These are phyloP conservation scores for Enteromius mattozi DNA, from an alignment of 2,797 vertebrate genomes.

Conservation along the genomic window DNA sequence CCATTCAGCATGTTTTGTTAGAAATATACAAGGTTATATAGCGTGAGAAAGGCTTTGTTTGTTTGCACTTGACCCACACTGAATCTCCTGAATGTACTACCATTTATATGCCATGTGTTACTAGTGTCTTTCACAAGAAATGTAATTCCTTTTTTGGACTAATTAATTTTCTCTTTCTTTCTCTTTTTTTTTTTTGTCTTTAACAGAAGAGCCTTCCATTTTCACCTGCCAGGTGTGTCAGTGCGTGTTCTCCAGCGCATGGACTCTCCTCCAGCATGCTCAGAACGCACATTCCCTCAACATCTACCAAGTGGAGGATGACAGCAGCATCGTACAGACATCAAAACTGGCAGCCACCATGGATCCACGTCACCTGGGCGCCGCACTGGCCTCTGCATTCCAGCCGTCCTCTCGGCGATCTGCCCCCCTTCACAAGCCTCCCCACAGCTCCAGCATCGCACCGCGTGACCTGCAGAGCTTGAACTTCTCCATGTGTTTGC, in stretches of 20 bases:
- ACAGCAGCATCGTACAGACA: constrained; percentile 49
- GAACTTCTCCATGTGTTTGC: constrained; percentile 81
- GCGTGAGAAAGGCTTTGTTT: not conserved
- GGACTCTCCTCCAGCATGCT: constrained; percentile 83
- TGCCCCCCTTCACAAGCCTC: constrained; percentile 63
- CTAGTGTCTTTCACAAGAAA: not conserved
- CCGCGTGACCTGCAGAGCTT: constrained; percentile 66
- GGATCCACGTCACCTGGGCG: constrained; percentile 75
- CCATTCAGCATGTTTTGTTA: not conserved
- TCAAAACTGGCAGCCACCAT: constrained; percentile 66
- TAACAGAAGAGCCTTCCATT: constrained; percentile 71
- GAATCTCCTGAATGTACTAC: not conserved
- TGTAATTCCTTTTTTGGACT: not conserved
- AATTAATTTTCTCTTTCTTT: not conserved
- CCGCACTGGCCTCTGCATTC: constrained; percentile 75
- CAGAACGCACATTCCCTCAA: constrained; percentile 83
- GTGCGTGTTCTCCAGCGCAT: constrained; percentile 76
- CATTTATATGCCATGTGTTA: not conserved
- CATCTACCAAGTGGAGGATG: constrained; percentile 80
- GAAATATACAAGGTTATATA: not conserved
- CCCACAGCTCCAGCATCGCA: constrained; percentile 40
- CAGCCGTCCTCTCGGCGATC: constrained; percentile 65
- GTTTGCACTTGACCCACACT: not conserved
- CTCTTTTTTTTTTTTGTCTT: constrained; percentile 54
- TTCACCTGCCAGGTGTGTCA: constrained; percentile 86